Evolutionary conservation across 2,888 invertebrate species (phyloP), one percentile per base, ranked within the genome.

Genomic region (Lymantria monacha): DNA sequence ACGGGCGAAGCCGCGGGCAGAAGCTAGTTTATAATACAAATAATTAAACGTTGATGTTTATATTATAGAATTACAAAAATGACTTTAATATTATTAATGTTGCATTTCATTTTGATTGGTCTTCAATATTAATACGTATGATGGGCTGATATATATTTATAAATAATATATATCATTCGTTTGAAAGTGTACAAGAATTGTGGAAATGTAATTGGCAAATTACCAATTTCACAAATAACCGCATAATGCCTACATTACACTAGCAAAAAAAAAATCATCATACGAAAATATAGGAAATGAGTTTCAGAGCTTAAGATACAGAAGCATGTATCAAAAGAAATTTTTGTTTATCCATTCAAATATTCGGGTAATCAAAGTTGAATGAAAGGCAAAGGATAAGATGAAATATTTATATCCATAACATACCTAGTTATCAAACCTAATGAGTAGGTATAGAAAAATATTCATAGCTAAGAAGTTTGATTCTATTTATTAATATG

Each of bases 231-330:
- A 48, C 46, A 56, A 66, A 63, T 66, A 66, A 51, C 52, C 13
- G 41, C 48, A 65, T 51, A 63, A 65, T 63, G 59, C 64, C 62
- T 62, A 62, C 62, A 60, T 45, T 48, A 59, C 52, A 57, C 46
- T 46, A 63, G 51, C 56, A 61, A 65, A 65, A 38, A 65, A 65
- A 38, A 65, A 65, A 46, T 56, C 43, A 57, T 55, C 51, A 50
- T 41, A 57, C 42, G 41, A 50, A 59, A 53, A 53, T 51, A 57
- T 13, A 45, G 44, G 48, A 57, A 54, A 52, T 51, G 38, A 51
- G 50, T 62, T 57, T 48, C 22, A 49, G 10, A 3, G 42, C 30
- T 36, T 33, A 33, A 10, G 10, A 33, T 33, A 33, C 9, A n/a
- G n/a, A n/a, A n/a, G n/a, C n/a, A n/a, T 48, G 31, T 40, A 42